Conservation (phyloP, 1,140 invertebrate genomes). For the Leptoteleia sp. region DNA sequence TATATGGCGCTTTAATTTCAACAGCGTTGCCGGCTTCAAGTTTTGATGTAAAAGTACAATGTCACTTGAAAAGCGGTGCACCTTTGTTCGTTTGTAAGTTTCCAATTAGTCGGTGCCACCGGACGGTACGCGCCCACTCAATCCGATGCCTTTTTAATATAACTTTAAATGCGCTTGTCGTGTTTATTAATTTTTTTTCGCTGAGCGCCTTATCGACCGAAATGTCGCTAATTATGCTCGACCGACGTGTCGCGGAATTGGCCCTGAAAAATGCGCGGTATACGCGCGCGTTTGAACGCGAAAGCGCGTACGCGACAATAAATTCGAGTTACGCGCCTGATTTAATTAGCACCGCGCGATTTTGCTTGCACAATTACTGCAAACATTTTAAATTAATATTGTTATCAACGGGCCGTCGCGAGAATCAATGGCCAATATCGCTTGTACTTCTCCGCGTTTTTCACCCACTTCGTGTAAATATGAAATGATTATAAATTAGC, state of each 20-base stretch:
- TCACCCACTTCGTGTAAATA: neutral
- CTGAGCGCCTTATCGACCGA: conserved; percentile 13
- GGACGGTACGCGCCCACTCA: no score
- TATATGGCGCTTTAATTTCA: conserved; percentile 31
- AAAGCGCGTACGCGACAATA: conserved; percentile 17
- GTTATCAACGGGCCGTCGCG: conserved; percentile 25
- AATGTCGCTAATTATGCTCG: conserved; percentile 18
- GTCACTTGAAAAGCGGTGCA: neutral
- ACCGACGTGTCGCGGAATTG: neutral
- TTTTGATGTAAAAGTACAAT: conserved; percentile 31
- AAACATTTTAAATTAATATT: conserved; percentile 38
- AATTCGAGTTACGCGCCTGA: conserved; percentile 25
- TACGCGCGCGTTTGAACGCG: conserved; percentile 25
- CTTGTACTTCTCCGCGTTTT: neutral
- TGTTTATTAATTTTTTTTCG: conserved; percentile 39
- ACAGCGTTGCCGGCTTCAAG: neutral
- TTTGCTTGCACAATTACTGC: conserved; percentile 20
- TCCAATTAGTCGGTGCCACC: conserved; percentile 7
- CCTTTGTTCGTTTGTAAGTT: conserved; percentile 21
- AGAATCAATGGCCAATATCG: conserved; percentile 5
- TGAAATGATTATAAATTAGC: conserved; percentile 15
- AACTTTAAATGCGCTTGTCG: conserved; percentile 33
- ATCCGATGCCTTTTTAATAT: no score
- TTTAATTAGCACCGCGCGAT: conserved; percentile 31
- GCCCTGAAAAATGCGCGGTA: neutral